Percentiles rank a stretch among this genome's conserved stretches.
phyloP scores from a whole-genome alignment of 2,113 vertebrate species.

The Loxodonta africana region DNA sequence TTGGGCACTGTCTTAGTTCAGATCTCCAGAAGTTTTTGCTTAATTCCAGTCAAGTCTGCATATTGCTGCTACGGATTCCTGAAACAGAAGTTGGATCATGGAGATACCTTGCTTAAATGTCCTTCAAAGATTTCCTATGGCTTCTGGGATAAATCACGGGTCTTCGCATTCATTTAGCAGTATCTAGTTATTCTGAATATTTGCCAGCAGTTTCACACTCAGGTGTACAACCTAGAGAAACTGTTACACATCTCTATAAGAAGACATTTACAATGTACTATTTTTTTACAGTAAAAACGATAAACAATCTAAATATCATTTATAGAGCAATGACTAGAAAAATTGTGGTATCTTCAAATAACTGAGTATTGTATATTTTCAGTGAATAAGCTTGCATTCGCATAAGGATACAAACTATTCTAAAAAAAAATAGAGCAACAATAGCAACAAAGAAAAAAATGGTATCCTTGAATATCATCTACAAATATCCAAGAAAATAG shows the following conservation, averaged over 20 bases:
- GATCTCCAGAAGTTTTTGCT: neutral
- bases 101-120: neutral
- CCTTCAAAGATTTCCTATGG: neutral
- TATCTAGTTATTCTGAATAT: neutral
- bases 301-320: neutral
- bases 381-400: neutral
- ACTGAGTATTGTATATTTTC: neutral
- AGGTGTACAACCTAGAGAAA: neutral
- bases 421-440: neutral
- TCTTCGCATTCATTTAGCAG: neutral
- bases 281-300: neutral
- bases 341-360: neutral
- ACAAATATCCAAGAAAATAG: neutral
- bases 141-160: neutral
- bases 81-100: neutral
- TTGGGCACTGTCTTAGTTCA: neutral
- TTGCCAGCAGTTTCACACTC: neutral
- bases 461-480: neutral
- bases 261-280: neutral
- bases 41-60: neutral
- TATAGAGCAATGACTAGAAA: neutral
- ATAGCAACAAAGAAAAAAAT: neutral
- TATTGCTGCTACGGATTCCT: neutral
- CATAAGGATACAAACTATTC: neutral
- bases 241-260: neutral